phyloP scores from a whole-genome alignment of 1,140 invertebrate species.

The Orussus abietinus region DNA sequence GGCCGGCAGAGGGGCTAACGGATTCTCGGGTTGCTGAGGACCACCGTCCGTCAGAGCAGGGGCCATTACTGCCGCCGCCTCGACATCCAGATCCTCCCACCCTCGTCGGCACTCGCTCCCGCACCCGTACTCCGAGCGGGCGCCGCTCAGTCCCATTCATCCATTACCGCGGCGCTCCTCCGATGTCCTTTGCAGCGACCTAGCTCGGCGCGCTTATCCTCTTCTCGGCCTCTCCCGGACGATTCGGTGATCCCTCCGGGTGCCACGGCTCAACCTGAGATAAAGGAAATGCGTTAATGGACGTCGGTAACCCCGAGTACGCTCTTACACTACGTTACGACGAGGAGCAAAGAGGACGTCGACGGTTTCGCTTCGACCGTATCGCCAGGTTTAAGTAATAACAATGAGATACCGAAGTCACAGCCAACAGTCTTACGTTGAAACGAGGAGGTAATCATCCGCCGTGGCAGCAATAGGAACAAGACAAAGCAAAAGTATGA shows the following conservation, averaged over 20 bases:
- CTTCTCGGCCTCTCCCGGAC: neutral
- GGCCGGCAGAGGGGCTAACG: slow-evolving; percentile 46
- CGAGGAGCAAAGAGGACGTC: too few species aligned
- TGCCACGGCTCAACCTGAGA: neutral
- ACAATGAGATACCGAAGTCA: too few species aligned
- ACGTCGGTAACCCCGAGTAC: slow-evolving; percentile 6
- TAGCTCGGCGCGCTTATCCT: slow-evolving; percentile 3
- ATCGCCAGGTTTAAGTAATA: too few species aligned
- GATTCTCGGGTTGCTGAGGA: slow-evolving; percentile 58
- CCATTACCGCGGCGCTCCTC: slow-evolving; percentile 48
- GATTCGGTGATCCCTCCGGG: neutral
- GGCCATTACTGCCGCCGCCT: slow-evolving; percentile 64
- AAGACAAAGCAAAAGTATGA: too few species aligned
- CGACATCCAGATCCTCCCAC: slow-evolving; percentile 53
- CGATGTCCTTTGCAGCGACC: neutral
- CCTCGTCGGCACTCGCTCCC: slow-evolving; percentile 27
- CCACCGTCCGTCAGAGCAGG: slow-evolving; percentile 68
- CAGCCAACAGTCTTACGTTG: too few species aligned
- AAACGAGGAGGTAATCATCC: too few species aligned
- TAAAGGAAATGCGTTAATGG: neutral
- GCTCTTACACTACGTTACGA: slow-evolving; percentile 1
- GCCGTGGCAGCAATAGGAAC: too few species aligned
- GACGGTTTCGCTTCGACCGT: too few species aligned
- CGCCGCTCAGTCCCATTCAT: slow-evolving; percentile 61
- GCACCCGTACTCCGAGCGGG: slow-evolving; percentile 47